Evolutionary conservation across 1,140 invertebrate species (phyloP), one percentile per base, ranked within the genome.

Genomic region (Achroia grisella): DNA sequence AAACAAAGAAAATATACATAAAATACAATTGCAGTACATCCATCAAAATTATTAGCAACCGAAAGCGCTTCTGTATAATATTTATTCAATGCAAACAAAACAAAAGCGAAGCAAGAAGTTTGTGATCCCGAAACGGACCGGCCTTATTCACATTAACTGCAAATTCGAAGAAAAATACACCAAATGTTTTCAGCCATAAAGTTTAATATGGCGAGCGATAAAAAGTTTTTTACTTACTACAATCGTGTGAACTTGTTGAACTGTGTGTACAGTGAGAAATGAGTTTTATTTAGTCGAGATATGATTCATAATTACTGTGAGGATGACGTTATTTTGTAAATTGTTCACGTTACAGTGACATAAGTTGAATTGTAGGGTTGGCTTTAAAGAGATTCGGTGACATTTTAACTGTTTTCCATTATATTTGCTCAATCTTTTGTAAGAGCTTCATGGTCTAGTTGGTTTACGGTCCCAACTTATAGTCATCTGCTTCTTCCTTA

Each of bases 11-110:
- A 23, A 23, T 6, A 6, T 6, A 3, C 2, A 23, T 6, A 23
- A 23, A 23, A 23, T 23, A 23, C 2, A 2, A 23, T 23, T 23
- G 17, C 17, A 23, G 17, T 23, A 23, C 6, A 63, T 62, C 60
- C 61, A 71, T 68, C 59, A 63, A 70, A 71, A 63, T 45, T 44
- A 36, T 54, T 44, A 48, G 57, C 52, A 48, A 40, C 52, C 54
- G 37, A 62, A 68, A 73, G 65, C 60, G 70, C 56, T 67, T 58
- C 50, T 43, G 59, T 60, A 70, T 74, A 70, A 74, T 70, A 71
- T 74, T 69, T 74, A 71, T 69, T 57, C 61, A 51, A 51, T 58
- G 59, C 62, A 56, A 48, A 42, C 45, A 47, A 56, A 61, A 70
- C 59, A 67, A 65, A 65, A 68, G 54, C 61, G 48, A 50, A 44